Evolutionary conservation across 1,140 invertebrate genomes (phyloP), one percentile per base, ranked within the genome.

Genomic region (Scaptomyza montana): DNA sequence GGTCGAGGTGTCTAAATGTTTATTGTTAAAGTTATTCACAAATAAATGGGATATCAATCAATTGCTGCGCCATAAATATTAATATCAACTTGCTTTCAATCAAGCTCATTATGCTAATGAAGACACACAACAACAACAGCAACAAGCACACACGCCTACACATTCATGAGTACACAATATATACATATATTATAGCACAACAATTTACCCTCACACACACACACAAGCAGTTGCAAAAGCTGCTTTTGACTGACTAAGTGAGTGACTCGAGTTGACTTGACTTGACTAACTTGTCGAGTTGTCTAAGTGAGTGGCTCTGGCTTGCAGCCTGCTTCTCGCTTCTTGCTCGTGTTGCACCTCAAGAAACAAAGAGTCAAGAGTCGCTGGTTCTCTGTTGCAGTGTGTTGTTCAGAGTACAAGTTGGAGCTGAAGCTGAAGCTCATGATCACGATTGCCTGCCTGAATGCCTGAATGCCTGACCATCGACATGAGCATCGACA

Each of bases 91-190:
- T 73, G 80, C 80, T 77, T 84, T 85, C 77, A 85, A 80, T 84
- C 80, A 84, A 80, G 59, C 77, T 85, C 80, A 85, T 85, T 84
- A 85, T 84, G 80, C 73, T 84, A 84, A 84, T 84, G 77, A 85
- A 84, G 80, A 84, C 77, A 84, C 72, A 84, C 80, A 36, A 7
- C 33, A 36, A 7, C 33, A 36, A 36, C 33, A 36, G 9, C 33
- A 79, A 9, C 33, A 79, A 73, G 75, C 82, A 75, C 66, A 62
- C 55, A 81, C 78, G 78, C 78, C 78, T 78, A 80, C 78, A 81
- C 77, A 74, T 13, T 49, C 33, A 43, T 49, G 9, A 7, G 16
- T 36, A 56, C 25, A 51, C 28, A 53, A 0, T 4, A 36, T 36
- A 36, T 9, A 33, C 5, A 30, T 39, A 39, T 39, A 39, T 12